phyloP scores from a whole-genome alignment of 2,888 invertebrate species.

The Dysmachus trigonus region DNA sequence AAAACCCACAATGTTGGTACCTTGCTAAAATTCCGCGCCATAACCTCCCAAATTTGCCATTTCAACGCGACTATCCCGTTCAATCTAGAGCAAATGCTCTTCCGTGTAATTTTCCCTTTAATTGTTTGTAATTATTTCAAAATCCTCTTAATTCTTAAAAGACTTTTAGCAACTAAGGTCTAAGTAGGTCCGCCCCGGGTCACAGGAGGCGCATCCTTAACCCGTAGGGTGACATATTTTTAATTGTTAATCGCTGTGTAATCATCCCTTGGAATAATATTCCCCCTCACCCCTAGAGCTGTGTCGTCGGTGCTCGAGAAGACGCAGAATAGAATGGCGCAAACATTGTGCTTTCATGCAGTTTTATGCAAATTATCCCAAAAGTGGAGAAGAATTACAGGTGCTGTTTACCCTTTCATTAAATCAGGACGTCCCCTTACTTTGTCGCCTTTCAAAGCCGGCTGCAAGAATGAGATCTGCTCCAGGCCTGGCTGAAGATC shows the following conservation, averaged over 20 bases:
- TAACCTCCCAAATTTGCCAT: background rate
- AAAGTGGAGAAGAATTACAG: slow-evolving; percentile 7
- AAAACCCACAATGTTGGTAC: background rate
- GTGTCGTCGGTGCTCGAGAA: background rate
- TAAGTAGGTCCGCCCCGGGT: background rate
- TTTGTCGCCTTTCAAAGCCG: background rate
- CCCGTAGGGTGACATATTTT: background rate
- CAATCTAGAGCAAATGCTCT: background rate
- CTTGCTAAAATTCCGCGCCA: background rate
- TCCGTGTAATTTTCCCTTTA: background rate
- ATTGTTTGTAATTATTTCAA: background rate
- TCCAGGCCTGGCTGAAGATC: background rate
- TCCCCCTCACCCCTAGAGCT: background rate
- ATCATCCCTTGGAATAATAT: background rate
- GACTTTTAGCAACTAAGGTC: background rate
- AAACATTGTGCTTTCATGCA: slow-evolving; percentile 15
- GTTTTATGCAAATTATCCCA: slow-evolving; percentile 21
- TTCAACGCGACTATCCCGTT: background rate
- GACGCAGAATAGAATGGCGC: background rate
- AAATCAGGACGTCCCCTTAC: background rate
- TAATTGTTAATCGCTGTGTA: background rate
- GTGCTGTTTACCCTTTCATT: slow-evolving; percentile 14
- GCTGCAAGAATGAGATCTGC: background rate
- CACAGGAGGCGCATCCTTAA: background rate
- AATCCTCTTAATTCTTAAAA: background rate